phyloP scores from a whole-genome alignment of 1,140 invertebrate species.

The Sycophila sp. region DNA sequence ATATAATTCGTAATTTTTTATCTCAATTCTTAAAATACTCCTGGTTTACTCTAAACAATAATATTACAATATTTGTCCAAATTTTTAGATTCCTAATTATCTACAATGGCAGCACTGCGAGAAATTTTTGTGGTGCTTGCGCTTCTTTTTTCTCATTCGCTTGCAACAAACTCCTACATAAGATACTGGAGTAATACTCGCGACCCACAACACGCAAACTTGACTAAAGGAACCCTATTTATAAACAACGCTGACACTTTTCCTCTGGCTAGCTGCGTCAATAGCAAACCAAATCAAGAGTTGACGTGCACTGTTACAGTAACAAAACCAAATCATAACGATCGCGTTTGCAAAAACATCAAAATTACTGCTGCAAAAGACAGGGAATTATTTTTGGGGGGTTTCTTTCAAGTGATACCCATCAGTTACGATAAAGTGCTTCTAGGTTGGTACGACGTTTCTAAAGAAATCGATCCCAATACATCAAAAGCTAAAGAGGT shows the following conservation, averaged over 20 bases:
- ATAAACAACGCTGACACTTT: not conserved
- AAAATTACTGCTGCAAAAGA: not conserved
- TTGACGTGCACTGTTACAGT: not conserved
- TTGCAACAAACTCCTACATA: not conserved
- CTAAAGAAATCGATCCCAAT: not conserved
- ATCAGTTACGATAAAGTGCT: not conserved
- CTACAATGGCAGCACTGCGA: too few relatives aligned
- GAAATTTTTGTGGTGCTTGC: too few relatives aligned
- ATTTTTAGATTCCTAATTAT: too few relatives aligned
- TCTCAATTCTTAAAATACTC: too few relatives aligned
- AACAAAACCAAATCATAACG: not conserved
- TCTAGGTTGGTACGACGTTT: not conserved
- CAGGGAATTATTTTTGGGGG: not conserved
- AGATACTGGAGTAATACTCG: not conserved
- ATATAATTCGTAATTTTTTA: too few relatives aligned
- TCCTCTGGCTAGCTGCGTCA: not conserved
- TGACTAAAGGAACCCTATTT: slow-evolving; percentile 7
- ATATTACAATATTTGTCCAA: too few relatives aligned
- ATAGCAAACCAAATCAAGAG: not conserved
- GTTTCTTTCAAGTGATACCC: slow-evolving; percentile 1
- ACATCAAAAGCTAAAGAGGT: not conserved
- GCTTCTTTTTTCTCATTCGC: too few relatives aligned
- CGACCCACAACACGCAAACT: not conserved
- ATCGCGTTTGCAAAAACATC: not conserved
- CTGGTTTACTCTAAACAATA: too few relatives aligned